Percentiles rank a stretch among this genome's conserved stretches.
These are phyloP conservation scores for Fukomys damarensis DNA, from an alignment of 2,113 vertebrate genomes.

Conservation along the genomic window DNA sequence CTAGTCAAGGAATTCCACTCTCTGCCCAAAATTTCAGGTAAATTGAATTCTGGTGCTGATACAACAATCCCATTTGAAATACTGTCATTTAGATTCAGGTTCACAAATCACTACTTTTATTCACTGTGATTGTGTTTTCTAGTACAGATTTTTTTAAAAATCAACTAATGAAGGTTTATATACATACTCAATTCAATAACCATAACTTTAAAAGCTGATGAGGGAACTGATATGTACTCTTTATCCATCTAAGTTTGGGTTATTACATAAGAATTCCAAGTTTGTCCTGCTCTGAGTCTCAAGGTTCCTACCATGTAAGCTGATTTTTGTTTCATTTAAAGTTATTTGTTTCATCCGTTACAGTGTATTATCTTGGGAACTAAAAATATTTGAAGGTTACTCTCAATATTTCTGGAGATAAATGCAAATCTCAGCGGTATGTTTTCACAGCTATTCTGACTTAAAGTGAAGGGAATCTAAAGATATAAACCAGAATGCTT, in stretches of 20 bases:
- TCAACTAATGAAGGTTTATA: conserved; percentile 48
- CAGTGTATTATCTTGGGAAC: conserved; percentile 65
- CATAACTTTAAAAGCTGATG: conserved; percentile 16
- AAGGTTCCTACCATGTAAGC: conserved; percentile 16
- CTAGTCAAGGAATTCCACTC: background rate
- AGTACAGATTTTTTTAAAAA: background rate
- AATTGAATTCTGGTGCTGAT: conserved; percentile 56
- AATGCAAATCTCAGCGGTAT: conserved; percentile 78
- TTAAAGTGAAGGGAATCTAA: conserved; percentile 77
- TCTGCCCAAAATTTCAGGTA: conserved; percentile 49
- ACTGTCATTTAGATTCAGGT: conserved; percentile 5
- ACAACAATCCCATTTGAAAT: conserved; percentile 29
- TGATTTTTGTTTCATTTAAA: conserved; percentile 37
- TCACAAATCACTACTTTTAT: conserved; percentile 62
- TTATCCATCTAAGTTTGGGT: background rate
- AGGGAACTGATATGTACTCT: background rate
- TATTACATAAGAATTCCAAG: background rate
- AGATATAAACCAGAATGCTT: conserved; percentile 70
- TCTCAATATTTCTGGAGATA: conserved; percentile 84
- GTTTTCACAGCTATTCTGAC: conserved; percentile 78
- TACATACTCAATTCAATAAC: conserved; percentile 36
- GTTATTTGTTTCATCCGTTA: conserved; percentile 57
- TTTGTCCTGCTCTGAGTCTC: background rate
- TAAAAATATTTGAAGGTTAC: conserved; percentile 76
- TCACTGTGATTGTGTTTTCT: conserved; percentile 29